Base-by-base conservation (phyloP, 1,140 invertebrate genomes). In the Rhagoletis pomonella region DNA sequence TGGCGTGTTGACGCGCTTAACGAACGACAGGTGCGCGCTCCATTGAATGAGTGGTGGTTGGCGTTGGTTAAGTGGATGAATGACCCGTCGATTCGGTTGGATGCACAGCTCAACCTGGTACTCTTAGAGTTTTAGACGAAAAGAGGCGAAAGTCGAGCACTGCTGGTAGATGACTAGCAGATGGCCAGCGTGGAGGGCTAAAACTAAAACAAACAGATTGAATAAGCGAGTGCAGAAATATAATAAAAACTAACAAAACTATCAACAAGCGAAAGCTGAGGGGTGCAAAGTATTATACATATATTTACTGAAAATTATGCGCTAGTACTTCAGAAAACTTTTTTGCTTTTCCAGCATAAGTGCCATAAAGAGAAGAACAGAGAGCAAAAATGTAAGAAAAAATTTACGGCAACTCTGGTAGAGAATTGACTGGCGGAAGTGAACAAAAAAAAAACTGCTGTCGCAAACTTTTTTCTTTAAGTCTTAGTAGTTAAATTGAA, bases 31-130 rank as follows among this genome's bases (percentile, higher is more conserved):
- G 73, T 81, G 73, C 47, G 73, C 47, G 73, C 47, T 14, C 39
- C 73, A 10, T 50, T 81, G 73, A n/a, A 29, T 58, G 67, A 73
- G 67, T 81, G 69, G 12, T 10, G 69, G 69, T 7, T 10, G 14
- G 47, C 73, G 73, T 55, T 81, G 73, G 17, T 19, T 81, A 81
- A 81, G 73, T 81, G 73, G 73, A 58, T 81, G 73, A 58, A 55
- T 81, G 73, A 81, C 73, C 73, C 47, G 73, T 12, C 73, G 73
- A 9, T 81, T 55, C 47, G 47, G 47, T 81, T 55, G 47, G 14
- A 5, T 81, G 73, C 73, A 14, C 50, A 47, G 42, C 50, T 12
- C 67, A 17, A 14, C 42, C 3, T 2, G 73, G 2, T 2, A 12
- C 4, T 14, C 29, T 29, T 55, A n/a, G 10, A 42, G 73, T 42